Evolutionary conservation across 2,113 vertebrate genomes (phyloP).

Genomic region (Centropus unirufus): DNA sequence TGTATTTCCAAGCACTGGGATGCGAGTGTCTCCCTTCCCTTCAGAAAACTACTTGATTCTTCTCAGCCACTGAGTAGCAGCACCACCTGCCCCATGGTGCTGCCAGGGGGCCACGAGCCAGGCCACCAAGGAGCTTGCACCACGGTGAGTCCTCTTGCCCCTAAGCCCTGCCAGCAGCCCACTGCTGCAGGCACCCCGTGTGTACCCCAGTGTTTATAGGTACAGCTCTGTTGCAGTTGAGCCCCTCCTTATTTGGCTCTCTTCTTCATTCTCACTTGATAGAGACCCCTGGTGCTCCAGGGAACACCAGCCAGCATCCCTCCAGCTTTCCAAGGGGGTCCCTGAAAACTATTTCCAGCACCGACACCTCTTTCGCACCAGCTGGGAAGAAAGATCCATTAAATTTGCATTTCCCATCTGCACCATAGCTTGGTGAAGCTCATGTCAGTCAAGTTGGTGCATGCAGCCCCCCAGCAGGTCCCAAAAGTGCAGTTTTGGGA

Average conservation of each 20-base stretch:
- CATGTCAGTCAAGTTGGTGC: not conserved
- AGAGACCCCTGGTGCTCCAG: not conserved
- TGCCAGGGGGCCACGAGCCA: accelerated
- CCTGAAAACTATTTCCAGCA: not conserved
- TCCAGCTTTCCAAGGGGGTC: not conserved
- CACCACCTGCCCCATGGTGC: not conserved
- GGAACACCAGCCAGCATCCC: not conserved
- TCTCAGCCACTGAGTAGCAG: not conserved
- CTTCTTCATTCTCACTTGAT: not conserved
- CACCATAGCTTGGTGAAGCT: not conserved
- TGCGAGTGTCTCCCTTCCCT: not conserved
- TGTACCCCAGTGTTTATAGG: not conserved
- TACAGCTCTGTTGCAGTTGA: not conserved
- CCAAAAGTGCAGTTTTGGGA: not conserved
- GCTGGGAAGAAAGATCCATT: not conserved
- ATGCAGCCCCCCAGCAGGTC: accelerated
- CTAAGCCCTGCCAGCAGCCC: not conserved
- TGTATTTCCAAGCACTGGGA: conserved; percentile 10
- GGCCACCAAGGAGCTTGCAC: not conserved
- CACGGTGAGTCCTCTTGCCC: not conserved
- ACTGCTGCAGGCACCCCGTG: accelerated
- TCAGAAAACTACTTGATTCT: not conserved
- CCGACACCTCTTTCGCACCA: not conserved
- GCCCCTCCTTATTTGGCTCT: not conserved
- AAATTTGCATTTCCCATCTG: not conserved